A percentile compares a stretch with the other conserved stretches of the same genome.
Conservation (phyloP, 2,888 invertebrate species). For the Apotomis betuletana region DNA sequence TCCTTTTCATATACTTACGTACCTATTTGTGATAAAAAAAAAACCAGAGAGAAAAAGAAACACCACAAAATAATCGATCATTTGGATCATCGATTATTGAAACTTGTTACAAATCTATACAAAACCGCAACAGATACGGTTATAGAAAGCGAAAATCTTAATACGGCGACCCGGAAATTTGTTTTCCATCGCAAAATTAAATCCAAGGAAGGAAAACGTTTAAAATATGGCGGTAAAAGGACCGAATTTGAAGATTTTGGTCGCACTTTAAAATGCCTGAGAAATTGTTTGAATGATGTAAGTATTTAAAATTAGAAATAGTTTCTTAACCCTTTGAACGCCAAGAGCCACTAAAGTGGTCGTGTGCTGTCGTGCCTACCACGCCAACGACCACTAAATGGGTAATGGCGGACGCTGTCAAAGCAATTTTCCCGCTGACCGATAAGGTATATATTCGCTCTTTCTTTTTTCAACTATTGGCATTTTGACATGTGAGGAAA, state of each 20-base stretch:
- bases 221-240: constrained; percentile 32
- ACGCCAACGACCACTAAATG: no score
- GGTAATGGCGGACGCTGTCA: no score
- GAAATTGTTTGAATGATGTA: constrained; percentile 58
- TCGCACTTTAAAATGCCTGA: constrained; percentile 51
- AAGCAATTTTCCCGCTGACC: no score
- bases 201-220: constrained; percentile 10
- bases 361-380: no score
- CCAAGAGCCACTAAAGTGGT: no score
- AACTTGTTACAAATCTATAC: constrained; percentile 57
- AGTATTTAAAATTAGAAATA: constrained; percentile 47
- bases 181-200: not conserved
- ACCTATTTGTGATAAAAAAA: no score
- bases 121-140: constrained; percentile 44
- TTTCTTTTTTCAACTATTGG: no score
- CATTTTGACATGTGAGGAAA: no score
- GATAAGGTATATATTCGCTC: no score
- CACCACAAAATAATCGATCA: constrained; percentile 49
- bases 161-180: not conserved
- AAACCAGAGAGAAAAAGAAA: constrained; percentile 48
- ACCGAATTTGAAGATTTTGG: constrained; percentile 49
- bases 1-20: no score
- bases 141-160: not conserved
- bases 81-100: constrained; percentile 60
- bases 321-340: no score